Base-by-base conservation (phyloP, 2,888 invertebrate genomes). In the Gibbula magus region DNA sequence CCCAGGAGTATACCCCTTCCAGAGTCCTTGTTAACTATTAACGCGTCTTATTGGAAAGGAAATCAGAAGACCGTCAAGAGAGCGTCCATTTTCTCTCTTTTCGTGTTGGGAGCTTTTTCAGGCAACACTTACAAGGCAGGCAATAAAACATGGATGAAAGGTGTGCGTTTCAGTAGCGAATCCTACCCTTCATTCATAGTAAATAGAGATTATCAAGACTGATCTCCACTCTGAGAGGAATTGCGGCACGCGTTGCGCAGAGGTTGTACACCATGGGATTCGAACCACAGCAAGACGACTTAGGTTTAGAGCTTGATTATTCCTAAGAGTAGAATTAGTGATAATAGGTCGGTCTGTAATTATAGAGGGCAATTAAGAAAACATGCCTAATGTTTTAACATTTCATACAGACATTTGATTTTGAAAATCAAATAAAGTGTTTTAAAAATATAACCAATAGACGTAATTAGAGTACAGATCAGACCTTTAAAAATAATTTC, bases 71-170 rank as follows among this genome's bases (percentile, higher is more conserved):
- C 39, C 70, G 70, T 20, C 70, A 18, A 35, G 70, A 70, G 70
- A 70, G 70, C 39, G 70, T 32, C 70, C 35, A 39, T 39, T 39
- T 70, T 70, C 70, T 70, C 70, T 70, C 32, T 70, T 70, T 70
- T 70, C 70, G 70, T 70, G 70, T 70, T 70, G 39, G 70, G 70
- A 70, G 32, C 32, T 70, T 70, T 70, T 70, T 70, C 70, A 70
- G 39, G n/a, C 70, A 70, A 32, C 35, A 35, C 39, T 32, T 32
- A 70, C 70, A 70, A 39, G 70, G 32, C 35, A 35, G 18, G 70
- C 39, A 20, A 70, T 70, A 70, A 70, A 70, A 70, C 70, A 70
- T 70, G 35, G 39, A 70, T 70, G 70, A 70, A 70, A 70, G 70
- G 70, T 61, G 70, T 70, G 70, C 70, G 70, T 39, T 70, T 70